Percentiles rank a stretch among this genome's conserved stretches.
These are phyloP conservation scores for Macrotus californicus DNA, from an alignment of 2,113 vertebrate genomes.

Conservation along the genomic window DNA sequence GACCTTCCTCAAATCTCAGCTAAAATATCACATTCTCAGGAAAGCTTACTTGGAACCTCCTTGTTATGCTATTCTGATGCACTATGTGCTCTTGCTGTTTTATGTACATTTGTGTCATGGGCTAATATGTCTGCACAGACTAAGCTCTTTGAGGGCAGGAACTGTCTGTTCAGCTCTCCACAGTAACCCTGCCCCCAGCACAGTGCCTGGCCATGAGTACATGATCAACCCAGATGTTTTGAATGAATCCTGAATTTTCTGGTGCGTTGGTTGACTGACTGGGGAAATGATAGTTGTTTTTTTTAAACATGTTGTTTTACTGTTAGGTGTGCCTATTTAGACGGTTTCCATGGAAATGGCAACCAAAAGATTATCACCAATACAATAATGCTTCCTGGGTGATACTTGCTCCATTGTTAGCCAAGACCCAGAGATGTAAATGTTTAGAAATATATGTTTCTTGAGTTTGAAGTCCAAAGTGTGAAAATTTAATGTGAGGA, in stretches of 20 bases:
- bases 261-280: not conserved
- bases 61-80: not conserved
- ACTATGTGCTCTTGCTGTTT: not conserved
- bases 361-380: not conserved
- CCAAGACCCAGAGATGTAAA: not conserved
- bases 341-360: not conserved
- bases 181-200: not conserved
- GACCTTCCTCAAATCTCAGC: not conserved
- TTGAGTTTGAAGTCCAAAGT: not conserved
- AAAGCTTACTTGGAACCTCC: not conserved
- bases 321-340: not conserved
- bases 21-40: not conserved
- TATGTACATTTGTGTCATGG: not conserved
- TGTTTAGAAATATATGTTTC: not conserved
- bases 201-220: not conserved
- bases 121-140: not conserved
- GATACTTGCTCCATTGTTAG: not conserved
- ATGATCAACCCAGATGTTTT: not conserved
- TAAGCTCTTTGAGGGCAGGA: not conserved
- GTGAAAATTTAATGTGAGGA: not conserved
- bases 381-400: not conserved
- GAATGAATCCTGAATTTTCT: conserved; percentile 33
- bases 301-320: not conserved
- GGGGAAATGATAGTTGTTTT: not conserved
- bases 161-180: not conserved